Base-by-base conservation (phyloP, 2,797 vertebrate species). In the Tachyglossus aculeatus region DNA sequence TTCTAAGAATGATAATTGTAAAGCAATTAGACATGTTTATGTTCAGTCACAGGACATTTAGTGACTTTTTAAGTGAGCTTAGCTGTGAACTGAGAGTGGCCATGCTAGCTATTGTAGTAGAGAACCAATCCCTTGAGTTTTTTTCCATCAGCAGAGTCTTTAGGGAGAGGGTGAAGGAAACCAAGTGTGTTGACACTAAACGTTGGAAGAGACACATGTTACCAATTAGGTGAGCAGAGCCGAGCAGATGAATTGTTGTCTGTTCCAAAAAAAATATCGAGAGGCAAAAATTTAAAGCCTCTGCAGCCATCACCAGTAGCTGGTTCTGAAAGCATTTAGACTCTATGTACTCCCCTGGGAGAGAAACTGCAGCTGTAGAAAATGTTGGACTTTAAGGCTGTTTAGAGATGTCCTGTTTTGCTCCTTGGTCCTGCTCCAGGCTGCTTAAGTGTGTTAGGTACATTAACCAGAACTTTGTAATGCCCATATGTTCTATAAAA, bases 211-310 rank as follows among this genome's bases (percentile, higher is more conserved):
- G 19, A 56, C 56, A 71, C 41, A 16, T 77, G 67, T 15, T 34
- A 21, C 41, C 40, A 57, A 51, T 64, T 81, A 77, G 37, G 60
- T 57, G 45, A 61, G 37, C 25, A 7, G 56, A 57, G 31, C n/a
- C 40, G 10, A 48, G 44, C 25, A 36, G 57, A 62, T 59, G 54
- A 53, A 34, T 31, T 47, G 41, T 38, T 36, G 38, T 11, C 29
- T 27, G n/a, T 24, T 54, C n/a, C 10, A 13, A 43, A 48, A 27
- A 25, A 27, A 34, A 48, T 19, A 24, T 2, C 10, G 69, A 43
- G 45, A 69, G 24, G n/a, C 41, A n/a, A 47, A 77, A 44, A 47
- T 59, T 29, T 14, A 77, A 57, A 44, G n/a, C 36, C 3, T 24
- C 16, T 19, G 10, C 22, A 50, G 44, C 50, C 71, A 57, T 55